These are phyloP conservation scores for Neosilurus mollespiculum DNA, from an alignment of 2,797 vertebrate genomes.

Conservation along the genomic window DNA sequence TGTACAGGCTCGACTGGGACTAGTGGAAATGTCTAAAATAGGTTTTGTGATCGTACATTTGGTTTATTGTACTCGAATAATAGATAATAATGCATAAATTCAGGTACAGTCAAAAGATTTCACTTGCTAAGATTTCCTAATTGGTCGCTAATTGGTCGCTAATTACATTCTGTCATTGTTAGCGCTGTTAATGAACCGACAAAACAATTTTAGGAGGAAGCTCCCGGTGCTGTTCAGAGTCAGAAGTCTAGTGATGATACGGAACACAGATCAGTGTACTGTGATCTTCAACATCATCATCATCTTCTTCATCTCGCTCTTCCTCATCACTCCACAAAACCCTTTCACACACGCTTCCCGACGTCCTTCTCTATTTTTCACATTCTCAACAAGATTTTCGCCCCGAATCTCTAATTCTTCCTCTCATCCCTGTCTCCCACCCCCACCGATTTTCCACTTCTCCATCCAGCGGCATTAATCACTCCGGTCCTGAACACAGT, in stretches of 20 bases:
- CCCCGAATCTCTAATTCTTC: constrained; percentile 29
- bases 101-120: neutral
- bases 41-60: neutral
- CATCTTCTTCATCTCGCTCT: neutral
- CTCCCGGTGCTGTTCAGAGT: neutral
- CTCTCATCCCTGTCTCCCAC: constrained; percentile 18
- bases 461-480: constrained; percentile 82
- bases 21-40: neutral
- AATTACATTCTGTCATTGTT: neutral
- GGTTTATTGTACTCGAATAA: neutral
- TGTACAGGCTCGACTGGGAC: neutral
- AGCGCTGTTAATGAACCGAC: neutral
- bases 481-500: constrained; percentile 76
- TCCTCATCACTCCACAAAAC: neutral
- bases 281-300: neutral
- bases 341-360: neutral
- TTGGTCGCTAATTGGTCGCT: neutral
- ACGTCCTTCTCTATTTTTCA: neutral
- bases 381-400: neutral
- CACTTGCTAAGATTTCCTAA: neutral
- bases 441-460: constrained; percentile 34
- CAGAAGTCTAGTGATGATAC: neutral
- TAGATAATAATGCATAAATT: neutral
- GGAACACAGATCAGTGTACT: no score
- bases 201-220: neutral